Percentiles rank a stretch among this genome's conserved stretches.
These are phyloP conservation scores for Halocynthia roretzi DNA, from an alignment of 23 tunicate genomes.

Conservation along the genomic window DNA sequence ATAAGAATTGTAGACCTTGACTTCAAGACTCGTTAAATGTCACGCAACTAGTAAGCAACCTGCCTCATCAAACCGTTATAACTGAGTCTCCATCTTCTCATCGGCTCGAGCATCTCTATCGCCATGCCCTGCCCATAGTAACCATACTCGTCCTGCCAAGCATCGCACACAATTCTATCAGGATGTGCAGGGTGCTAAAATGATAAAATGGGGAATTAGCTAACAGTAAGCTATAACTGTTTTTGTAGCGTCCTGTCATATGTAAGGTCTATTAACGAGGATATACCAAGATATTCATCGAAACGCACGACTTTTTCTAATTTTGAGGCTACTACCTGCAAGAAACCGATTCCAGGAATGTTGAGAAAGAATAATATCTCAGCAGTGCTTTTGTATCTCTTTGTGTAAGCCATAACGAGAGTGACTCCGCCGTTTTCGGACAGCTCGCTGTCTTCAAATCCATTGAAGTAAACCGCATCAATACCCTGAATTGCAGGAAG, in stretches of 20 bases:
- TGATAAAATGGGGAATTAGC: background rate
- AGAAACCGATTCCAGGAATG: slow-evolving; percentile 36
- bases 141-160: slow-evolving; percentile 1
- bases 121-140: slow-evolving; percentile 28
- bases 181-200: slow-evolving; percentile 47
- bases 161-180: slow-evolving; percentile 27
- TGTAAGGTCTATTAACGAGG: no score
- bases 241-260: no score
- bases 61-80: slow-evolving; percentile 44
- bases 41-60: background rate
- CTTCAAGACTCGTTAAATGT: no score
- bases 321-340: slow-evolving; percentile 17
- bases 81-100: slow-evolving; percentile 34
- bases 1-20: no score
- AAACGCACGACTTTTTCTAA: background rate
- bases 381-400: background rate
- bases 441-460: slow-evolving; percentile 9
- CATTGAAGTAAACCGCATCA: slow-evolving; percentile 32
- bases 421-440: slow-evolving; percentile 3
- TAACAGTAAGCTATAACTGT: no score
- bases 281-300: background rate
- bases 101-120: slow-evolving; percentile 37
- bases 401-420: slow-evolving; percentile 13
- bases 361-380: slow-evolving; percentile 24
- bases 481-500: background rate